A percentile compares a stretch with the other conserved stretches of the same genome.
These are phyloP conservation scores for Aplysina aerophoba DNA, from an alignment of 37 sponge, comb jelly and placozoan species.

Conservation along the genomic window DNA sequence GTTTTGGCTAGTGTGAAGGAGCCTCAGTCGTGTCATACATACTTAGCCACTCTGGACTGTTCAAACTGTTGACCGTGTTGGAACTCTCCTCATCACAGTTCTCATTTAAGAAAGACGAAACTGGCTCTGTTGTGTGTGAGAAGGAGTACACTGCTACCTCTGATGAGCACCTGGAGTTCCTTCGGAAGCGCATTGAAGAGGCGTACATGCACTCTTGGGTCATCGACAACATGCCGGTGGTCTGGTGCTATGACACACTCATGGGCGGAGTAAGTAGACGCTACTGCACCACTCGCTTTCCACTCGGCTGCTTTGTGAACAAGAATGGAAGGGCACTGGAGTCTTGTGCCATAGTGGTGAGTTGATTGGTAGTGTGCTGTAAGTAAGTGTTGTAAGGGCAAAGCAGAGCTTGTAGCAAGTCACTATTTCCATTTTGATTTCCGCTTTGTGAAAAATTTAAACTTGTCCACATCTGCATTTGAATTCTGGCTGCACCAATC, in stretches of 20 bases:
- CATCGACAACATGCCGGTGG: constrained; percentile 98
- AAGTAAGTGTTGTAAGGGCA: background rate
- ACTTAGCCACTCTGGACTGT: no score
- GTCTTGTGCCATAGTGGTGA: constrained; percentile 77
- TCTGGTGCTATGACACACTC: constrained; percentile 83
- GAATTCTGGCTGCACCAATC: no score
- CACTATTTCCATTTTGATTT: no score
- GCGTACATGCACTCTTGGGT: constrained; percentile 87
- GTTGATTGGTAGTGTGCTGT: constrained; percentile 14
- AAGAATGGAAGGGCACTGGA: constrained; percentile 59
- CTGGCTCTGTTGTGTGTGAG: constrained; percentile 1
- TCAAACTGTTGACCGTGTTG: no score
- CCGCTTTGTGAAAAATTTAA: no score
- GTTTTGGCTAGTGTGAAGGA: no score
- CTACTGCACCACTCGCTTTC: constrained; percentile 91
- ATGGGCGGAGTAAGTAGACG: constrained; percentile 48
- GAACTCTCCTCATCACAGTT: background rate
- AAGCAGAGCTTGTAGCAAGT: background rate
- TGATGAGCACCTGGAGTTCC: constrained; percentile 53
- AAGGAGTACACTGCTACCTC: constrained; percentile 25
- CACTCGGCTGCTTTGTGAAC: constrained; percentile 93
- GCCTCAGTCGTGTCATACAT: no score
- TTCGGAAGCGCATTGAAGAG: constrained; percentile 67
- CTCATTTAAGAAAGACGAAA: background rate
- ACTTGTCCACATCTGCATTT: no score